Conservation (phyloP, 2,113 vertebrate genomes). For the Gallinago undulata region DNA sequence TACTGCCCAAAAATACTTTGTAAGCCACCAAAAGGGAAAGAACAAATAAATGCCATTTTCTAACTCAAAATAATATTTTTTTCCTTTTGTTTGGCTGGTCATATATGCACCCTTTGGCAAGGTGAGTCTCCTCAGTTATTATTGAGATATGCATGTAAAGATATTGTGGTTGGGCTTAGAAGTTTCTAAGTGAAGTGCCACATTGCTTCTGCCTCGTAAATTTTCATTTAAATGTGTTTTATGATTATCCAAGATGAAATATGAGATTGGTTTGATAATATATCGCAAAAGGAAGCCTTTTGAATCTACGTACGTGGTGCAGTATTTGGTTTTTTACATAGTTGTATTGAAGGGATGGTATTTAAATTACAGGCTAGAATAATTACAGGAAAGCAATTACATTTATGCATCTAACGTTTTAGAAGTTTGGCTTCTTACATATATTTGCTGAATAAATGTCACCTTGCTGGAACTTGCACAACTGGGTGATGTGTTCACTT, state of each 20-base stretch:
- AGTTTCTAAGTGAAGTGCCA: neutral
- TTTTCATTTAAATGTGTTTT: neutral
- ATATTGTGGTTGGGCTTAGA: neutral
- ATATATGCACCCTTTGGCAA: neutral
- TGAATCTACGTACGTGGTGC: neutral
- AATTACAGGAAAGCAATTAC: neutral
- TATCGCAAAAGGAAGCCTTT: neutral
- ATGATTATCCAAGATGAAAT: neutral
- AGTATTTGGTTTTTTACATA: neutral
- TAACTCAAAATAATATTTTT: neutral
- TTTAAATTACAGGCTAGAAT: neutral
- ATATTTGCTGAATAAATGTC: neutral
- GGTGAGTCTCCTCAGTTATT: neutral
- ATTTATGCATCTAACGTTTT: neutral
- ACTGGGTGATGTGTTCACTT: neutral
- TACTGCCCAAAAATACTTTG: neutral
- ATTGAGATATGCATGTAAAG: neutral
- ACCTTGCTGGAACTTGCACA: conserved; percentile 3
- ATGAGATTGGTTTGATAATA: neutral
- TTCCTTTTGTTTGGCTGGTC: neutral
- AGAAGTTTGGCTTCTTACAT: neutral
- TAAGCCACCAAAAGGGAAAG: neutral
- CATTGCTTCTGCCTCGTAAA: neutral
- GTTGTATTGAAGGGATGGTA: neutral
- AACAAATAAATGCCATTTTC: neutral